Base-by-base conservation (phyloP, 2,888 invertebrate genomes). In the Eupeodes luniger region DNA sequence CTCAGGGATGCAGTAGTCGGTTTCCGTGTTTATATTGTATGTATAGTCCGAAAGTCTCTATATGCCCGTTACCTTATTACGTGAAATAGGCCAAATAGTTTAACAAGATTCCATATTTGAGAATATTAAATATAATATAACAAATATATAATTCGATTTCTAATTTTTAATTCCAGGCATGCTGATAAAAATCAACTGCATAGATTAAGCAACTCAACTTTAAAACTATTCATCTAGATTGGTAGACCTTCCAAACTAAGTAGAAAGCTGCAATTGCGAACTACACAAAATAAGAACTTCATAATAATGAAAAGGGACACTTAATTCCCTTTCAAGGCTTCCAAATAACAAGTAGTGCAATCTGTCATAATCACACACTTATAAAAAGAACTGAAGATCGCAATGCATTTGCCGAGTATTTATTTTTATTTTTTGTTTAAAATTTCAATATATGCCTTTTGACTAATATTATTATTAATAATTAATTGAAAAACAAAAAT, bases 321-420 rank as follows among this genome's bases (percentile, higher is more conserved):
- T 59, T 11, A 61, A 27, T 4, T 36, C 64, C 69, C 64, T 16
- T 34, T 77, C 47, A 87, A 85, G 88, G 88, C 88, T 88, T 88
- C 88, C 88, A 88, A 85, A 59, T 47, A 69, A 34, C 51, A 85
- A 78, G 69, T 85, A 85, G 88, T 88, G 88, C 88, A 88, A 88
- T 88, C 88, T 84, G 81, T 85, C 77, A 82, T 85, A 78, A 70
- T 66, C 88, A 88, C 88, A 88, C 80, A 69, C 57, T 77, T 44
- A 74, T 57, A 80, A 44, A 74, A 75, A 81, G 75, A 87, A 84
- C 84, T 87, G 85, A 88, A 81, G 64, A 81, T 44, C 77, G 81
- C 69, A 85, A 88, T 81, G 88, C 85, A 78, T 88, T 81, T 88
- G 85, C 81, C 67, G 88, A 85, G 59, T 88, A 78, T 75, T 81